Evolutionary conservation across 2,113 vertebrate species (phyloP).

Genomic region (Ursus arctos): DNA sequence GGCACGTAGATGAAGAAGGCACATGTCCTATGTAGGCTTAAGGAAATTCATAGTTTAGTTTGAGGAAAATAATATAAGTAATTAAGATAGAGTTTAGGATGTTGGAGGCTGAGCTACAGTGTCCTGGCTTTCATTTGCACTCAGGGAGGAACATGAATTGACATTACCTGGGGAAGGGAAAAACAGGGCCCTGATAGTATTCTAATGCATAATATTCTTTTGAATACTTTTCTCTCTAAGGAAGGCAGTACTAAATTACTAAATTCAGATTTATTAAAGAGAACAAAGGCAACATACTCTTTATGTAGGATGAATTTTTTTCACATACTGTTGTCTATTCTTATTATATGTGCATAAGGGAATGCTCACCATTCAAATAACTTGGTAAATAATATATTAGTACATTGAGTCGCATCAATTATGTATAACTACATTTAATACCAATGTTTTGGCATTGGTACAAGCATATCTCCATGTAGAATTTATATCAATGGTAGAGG

Average conservation of each 20-base stretch:
- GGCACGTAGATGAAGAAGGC: background rate
- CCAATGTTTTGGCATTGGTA: background rate
- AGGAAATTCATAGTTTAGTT: background rate
- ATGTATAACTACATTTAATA: background rate
- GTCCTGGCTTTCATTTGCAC: background rate
- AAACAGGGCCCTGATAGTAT: background rate
- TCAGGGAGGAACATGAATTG: background rate
- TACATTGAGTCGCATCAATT: background rate
- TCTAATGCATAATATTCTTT: background rate
- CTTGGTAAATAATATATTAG: constrained; percentile 13
- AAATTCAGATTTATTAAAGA: constrained; percentile 42
- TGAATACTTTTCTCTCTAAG: background rate
- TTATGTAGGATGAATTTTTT: background rate
- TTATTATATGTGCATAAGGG: background rate
- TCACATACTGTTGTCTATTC: background rate
- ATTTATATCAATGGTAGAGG: background rate
- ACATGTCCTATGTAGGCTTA: background rate
- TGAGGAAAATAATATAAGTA: background rate
- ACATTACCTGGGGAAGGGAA: background rate
- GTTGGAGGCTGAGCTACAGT: background rate
- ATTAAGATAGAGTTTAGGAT: background rate
- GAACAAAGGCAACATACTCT: background rate
- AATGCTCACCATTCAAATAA: constrained; percentile 8
- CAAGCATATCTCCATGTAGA: background rate
- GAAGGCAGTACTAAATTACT: constrained; percentile 20